Conservation (phyloP, 2,113 vertebrate genomes). For the Pseudorasbora parva region DNA sequence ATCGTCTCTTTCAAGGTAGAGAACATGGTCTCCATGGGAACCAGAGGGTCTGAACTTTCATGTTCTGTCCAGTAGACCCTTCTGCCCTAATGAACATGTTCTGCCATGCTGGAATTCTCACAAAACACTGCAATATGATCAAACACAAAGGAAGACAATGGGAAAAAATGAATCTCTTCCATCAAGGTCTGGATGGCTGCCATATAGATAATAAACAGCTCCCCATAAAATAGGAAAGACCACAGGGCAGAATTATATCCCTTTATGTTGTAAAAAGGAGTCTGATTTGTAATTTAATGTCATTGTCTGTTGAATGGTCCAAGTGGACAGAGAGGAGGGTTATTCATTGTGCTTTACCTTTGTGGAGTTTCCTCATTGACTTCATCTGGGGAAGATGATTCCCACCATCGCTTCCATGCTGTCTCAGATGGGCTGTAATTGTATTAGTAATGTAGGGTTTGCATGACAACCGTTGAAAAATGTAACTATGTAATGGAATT, state of each 20-base stretch:
- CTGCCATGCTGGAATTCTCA: not conserved
- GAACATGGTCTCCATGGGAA: constrained; percentile 41
- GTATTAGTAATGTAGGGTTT: not conserved
- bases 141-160: not conserved
- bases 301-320: not conserved
- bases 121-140: not conserved
- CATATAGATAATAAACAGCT: constrained; percentile 20
- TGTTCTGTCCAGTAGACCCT: constrained; percentile 30
- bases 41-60: not conserved
- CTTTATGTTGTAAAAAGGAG: not conserved
- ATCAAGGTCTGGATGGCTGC: constrained; percentile 19
- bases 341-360: constrained; percentile 4
- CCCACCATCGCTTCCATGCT: not conserved
- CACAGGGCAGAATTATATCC: not conserved
- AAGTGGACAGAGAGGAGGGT: not conserved
- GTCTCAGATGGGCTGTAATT: not conserved
- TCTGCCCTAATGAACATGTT: constrained; percentile 24
- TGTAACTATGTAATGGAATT: constrained; percentile 34
- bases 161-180: not conserved
- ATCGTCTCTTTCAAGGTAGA: constrained; percentile 19
- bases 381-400: not conserved
- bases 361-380: not conserved
- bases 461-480: constrained; percentile 11
- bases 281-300: not conserved
- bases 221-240: not conserved